Evolutionary conservation across 2,797 vertebrate genomes (phyloP).

Genomic region (Coccyzus lansbergi): DNA sequence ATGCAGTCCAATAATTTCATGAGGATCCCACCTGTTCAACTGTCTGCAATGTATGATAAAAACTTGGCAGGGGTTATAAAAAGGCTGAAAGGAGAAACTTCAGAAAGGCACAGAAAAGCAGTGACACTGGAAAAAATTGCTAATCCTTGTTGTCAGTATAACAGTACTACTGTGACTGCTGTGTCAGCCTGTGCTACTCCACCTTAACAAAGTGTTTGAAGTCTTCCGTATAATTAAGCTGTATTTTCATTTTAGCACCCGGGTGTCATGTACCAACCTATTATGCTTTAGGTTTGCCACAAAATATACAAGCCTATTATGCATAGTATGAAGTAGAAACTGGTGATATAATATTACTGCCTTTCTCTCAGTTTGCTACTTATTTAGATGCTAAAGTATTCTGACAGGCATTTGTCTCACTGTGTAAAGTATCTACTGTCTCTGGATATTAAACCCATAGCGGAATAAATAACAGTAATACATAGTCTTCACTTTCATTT

Average conservation of each 20-base stretch:
- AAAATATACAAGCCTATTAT: conserved; percentile 32
- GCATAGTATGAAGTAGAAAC: neutral
- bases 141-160: neutral
- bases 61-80: neutral
- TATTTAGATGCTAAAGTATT: conserved; percentile 24
- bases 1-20: neutral
- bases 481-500: conserved; percentile 11
- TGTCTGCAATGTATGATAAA: neutral
- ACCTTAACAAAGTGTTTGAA: conserved; percentile 36
- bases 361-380: conserved; percentile 21
- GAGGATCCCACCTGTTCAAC: neutral
- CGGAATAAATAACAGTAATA: conserved; percentile 46
- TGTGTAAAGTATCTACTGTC: neutral
- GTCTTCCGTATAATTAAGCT: conserved; percentile 34
- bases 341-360: neutral
- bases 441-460: conserved; percentile 8
- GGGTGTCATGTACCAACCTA: conserved; percentile 1
- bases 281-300: conserved; percentile 30
- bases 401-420: conserved; percentile 33
- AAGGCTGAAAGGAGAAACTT: neutral
- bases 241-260: conserved; percentile 56
- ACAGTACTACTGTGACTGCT: neutral
- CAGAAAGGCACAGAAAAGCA: neutral
- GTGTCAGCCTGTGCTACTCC: conserved; percentile 5
- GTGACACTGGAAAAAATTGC: neutral